Evolutionary conservation across 1,140 invertebrate species (phyloP).

Genomic region (Lineus longissimus): DNA sequence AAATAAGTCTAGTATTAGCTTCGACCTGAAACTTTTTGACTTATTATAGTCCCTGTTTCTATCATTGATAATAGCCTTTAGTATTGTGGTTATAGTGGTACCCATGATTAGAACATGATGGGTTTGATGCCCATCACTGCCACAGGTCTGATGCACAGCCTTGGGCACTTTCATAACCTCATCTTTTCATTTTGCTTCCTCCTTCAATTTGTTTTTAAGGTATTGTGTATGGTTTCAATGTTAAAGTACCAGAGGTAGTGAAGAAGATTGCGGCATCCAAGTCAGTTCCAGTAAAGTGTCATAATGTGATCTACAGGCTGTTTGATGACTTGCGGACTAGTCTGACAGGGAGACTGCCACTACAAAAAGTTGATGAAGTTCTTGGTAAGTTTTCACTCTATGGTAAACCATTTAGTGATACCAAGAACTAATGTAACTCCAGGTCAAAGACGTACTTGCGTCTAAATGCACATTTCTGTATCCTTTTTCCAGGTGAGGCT

Average conservation of each 20-base stretch:
- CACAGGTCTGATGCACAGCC: background rate
- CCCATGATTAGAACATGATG: no score
- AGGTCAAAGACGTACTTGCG: background rate
- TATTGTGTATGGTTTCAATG: constrained; percentile 84
- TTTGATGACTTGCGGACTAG: constrained; percentile 82
- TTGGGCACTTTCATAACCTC: background rate
- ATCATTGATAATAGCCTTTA: no score
- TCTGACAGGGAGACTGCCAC: constrained; percentile 71
- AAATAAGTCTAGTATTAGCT: no score
- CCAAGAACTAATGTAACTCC: no score
- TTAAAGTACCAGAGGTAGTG: constrained; percentile 58
- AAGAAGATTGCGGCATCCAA: constrained; percentile 56
- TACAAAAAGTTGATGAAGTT: constrained; percentile 69
- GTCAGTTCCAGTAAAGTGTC: constrained; percentile 63
- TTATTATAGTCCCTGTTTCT: no score
- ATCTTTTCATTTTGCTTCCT: background rate
- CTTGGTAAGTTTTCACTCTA: constrained; percentile 62
- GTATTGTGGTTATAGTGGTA: no score
- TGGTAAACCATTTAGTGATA: no score
- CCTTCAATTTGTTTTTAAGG: constrained; percentile 52
- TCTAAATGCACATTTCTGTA: no score
- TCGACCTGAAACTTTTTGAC: no score
- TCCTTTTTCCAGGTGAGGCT: constrained; percentile 71
- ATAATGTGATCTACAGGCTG: constrained; percentile 88
- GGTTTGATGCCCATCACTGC: background rate